Percentiles rank a stretch among this genome's conserved stretches.
phyloP scores from a whole-genome alignment of 2,797 vertebrate genomes.

The Nannoperca obscura region DNA sequence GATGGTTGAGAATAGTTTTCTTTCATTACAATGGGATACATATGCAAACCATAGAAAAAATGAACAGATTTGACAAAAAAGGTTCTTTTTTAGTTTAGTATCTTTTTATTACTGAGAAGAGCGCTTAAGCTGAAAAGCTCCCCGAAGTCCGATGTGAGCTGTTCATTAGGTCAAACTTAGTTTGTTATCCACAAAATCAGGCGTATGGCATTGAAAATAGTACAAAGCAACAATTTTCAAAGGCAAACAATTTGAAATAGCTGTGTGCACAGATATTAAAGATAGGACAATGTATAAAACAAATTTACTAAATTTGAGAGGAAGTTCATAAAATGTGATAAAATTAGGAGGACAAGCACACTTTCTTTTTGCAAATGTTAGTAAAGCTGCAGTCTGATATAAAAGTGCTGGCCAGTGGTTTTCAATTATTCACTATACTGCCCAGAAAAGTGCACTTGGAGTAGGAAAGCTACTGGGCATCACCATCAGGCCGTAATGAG shows the following conservation, averaged over 20 bases:
- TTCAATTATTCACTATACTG: slow-evolving; percentile 70
- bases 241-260: slow-evolving; percentile 73
- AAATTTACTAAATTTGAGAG: slow-evolving; percentile 39
- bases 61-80: slow-evolving; percentile 21
- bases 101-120: slow-evolving; percentile 74
- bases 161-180: slow-evolving; percentile 73
- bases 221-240: slow-evolving; percentile 68
- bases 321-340: slow-evolving; percentile 55
- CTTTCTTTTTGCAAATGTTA: slow-evolving; percentile 64
- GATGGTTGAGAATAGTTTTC: neutral
- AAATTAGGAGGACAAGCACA: slow-evolving; percentile 63
- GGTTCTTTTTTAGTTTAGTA: slow-evolving; percentile 20
- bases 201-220: slow-evolving; percentile 50
- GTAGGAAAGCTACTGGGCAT: slow-evolving; percentile 78
- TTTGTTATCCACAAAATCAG: slow-evolving; percentile 62
- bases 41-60: slow-evolving; percentile 9
- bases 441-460: slow-evolving; percentile 87
- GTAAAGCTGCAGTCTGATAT: slow-evolving; percentile 79
- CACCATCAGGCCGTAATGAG: slow-evolving; percentile 66
- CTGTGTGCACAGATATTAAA: slow-evolving; percentile 50
- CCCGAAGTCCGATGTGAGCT: slow-evolving; percentile 84
- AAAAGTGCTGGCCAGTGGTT: slow-evolving; percentile 79
- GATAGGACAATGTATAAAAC: slow-evolving; percentile 46
- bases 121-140: slow-evolving; percentile 83
- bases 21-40: neutral